Evolutionary conservation across 2,113 vertebrate species (phyloP).

Genomic region (Labeo rohita): DNA sequence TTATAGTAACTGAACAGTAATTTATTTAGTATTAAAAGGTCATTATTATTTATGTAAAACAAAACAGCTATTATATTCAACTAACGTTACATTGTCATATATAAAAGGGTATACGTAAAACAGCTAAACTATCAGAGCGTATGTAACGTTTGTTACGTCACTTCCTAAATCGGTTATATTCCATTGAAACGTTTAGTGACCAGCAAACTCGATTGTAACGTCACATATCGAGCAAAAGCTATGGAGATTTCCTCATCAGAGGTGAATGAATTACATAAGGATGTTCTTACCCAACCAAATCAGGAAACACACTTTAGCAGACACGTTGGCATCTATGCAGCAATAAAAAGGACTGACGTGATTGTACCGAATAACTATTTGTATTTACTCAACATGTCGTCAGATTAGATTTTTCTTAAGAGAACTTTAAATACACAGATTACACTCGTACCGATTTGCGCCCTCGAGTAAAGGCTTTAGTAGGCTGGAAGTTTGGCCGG

Average conservation of each 20-base stretch:
- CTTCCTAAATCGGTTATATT: not conserved
- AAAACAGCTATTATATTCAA: not conserved
- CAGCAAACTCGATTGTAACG: not conserved
- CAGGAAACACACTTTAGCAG: constrained; percentile 53
- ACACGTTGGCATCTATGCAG: constrained; percentile 52
- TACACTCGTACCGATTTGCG: not conserved
- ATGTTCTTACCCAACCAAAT: constrained; percentile 52
- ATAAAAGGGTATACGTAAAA: not conserved
- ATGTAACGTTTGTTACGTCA: not conserved
- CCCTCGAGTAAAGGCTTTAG: constrained; percentile 29
- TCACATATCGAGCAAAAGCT: not conserved
- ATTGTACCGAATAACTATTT: constrained; percentile 40
- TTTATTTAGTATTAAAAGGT: not conserved
- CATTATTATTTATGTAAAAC: not conserved
- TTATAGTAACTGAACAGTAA: not conserved
- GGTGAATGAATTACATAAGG: constrained; percentile 56
- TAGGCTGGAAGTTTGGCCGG: constrained; percentile 13
- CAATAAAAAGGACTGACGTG: constrained; percentile 18
- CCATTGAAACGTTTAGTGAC: not conserved
- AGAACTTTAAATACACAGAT: constrained; percentile 17
- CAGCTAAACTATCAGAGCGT: not conserved
- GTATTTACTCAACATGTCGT: constrained; percentile 23
- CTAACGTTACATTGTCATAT: not conserved
- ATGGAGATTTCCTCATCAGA: constrained; percentile 32
- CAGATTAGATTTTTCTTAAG: constrained; percentile 7